Evolutionary conservation across 2,888 invertebrate species (phyloP), one percentile per base, ranked within the genome.

Genomic region (Neoitamus cyanurus): DNA sequence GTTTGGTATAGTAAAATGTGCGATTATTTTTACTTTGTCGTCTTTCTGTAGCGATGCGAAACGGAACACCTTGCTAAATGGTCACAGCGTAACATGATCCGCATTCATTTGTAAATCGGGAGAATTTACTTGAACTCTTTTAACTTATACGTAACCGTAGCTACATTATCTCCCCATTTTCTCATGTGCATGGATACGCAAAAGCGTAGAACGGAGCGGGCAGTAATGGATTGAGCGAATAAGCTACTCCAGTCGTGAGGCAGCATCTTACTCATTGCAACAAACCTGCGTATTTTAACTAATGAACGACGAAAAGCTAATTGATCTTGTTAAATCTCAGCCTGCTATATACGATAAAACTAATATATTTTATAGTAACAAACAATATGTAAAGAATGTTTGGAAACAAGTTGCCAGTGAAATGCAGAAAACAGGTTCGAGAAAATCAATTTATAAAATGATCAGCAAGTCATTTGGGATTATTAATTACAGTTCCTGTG

Each of bases 311-410:
- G 73, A 83, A 5, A 87, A 87, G 77, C 83, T 88, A 82, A 87
- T 88, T 84, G 86, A 87, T 84, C 86, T 88, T 84, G 87, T 88
- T 25, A 84, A 87, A 37, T 86, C 86, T 2, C 86, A 87, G 69
- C 86, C 85, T 37, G 85, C 85, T 28, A 88, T 88, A 42, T 88
- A 87, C 83, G 88, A 88, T 70, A 87, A 87, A 83, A 88, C 87
- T 9, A 86, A 87, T 84, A 78, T 87, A 13, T 87, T 86, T 83
- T 88, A 88, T 70, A 87, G 86, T 36, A 87, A 87, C 83, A 87
- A 87, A 84, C 85, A 86, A 34, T 85, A 88, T 72, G 87, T 87
- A 73, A 85, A 86, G 70, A 84, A 86, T 82, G 85, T 87, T 2
- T 88, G 88, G 88, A 85, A 86, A 77, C 86, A 86, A 85, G 87